Conservation (phyloP, 2,888 invertebrate species). For the Miltochrista miniata region DNA sequence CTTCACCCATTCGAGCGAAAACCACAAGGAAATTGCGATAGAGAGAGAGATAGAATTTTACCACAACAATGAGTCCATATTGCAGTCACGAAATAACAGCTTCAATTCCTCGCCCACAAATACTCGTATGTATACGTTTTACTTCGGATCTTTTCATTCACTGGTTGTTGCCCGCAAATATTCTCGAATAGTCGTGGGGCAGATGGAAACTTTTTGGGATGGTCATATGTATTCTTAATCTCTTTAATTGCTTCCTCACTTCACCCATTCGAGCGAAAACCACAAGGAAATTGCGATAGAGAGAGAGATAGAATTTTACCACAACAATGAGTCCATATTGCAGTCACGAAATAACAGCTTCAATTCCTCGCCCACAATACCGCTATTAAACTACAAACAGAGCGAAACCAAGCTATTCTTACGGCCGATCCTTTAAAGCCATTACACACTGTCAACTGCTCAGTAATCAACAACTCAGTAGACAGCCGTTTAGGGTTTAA, state of each 20-base stretch:
- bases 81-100: too few species aligned
- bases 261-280: not conserved
- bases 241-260: too few species aligned
- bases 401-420: slow-evolving; percentile 56
- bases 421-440: slow-evolving; percentile 44
- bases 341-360: slow-evolving; percentile 40
- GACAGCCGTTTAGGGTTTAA: too few species aligned
- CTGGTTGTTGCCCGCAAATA: too few species aligned
- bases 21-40: slow-evolving; percentile 5
- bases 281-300: slow-evolving; percentile 5
- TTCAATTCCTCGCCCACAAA: slow-evolving; percentile 47
- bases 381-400: slow-evolving; percentile 53
- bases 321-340: slow-evolving; percentile 19
- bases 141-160: too few species aligned
- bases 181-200: too few species aligned
- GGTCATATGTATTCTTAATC: too few species aligned
- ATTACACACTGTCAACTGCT: too few species aligned
- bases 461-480: too few species aligned
- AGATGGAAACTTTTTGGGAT: too few species aligned
- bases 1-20: not conserved
- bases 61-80: too few species aligned
- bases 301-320: slow-evolving; percentile 8
- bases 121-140: too few species aligned
- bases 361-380: slow-evolving; percentile 47
- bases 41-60: slow-evolving; percentile 7